Evolutionary conservation across 2,113 vertebrate species (phyloP), one percentile per base, ranked within the genome.

Genomic region (Serranochromis macrocephalus): DNA sequence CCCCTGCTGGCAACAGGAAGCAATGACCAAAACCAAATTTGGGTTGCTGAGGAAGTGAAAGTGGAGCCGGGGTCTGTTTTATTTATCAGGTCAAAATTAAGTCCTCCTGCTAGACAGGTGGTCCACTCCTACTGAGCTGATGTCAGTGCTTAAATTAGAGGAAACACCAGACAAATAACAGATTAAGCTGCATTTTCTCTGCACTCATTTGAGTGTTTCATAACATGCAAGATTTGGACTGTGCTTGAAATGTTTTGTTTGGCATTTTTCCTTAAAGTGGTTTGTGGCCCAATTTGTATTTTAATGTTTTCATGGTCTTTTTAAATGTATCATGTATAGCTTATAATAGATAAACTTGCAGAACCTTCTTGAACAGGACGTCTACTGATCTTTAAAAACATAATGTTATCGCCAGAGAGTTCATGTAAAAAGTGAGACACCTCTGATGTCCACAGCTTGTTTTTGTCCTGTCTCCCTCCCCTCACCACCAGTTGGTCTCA

Each of bases 1-100:
- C 90, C 79, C 82, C 91, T 92, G 55, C 31, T 47, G 89, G 71
- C 40, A 7, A 17, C 73, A 80, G 55, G 42, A 85, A 87, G 47
- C 8, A 54, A 45, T 2, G 14, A n/a, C 24, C 49, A 85, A 31
- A n/a, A n/a, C 83, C 79, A 80, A 16, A 86, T 85, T 19, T 54
- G 55, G 42, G 14, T 4, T 57, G 55, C 5, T 75, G 80, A 21
- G 29, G 11, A 79, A 42, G 75, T 1, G 10, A 85, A 82, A 40
- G 26, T 17, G 19, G 17, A 79, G 17, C 73, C 73, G 2, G 24
- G 0, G 4, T 31, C 73, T 51, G 47, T 21, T 47, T 42, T 12
- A 66, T 61, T 63, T 8, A 36, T 36, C 42, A 19, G 71, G 42
- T 75, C 42, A 47, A 75, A 75, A 75, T 75, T 4, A 75, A 49